Evolutionary conservation across 2,888 invertebrate species (phyloP), one percentile per base, ranked within the genome.

Genomic region (Cepaea hortensis): DNA sequence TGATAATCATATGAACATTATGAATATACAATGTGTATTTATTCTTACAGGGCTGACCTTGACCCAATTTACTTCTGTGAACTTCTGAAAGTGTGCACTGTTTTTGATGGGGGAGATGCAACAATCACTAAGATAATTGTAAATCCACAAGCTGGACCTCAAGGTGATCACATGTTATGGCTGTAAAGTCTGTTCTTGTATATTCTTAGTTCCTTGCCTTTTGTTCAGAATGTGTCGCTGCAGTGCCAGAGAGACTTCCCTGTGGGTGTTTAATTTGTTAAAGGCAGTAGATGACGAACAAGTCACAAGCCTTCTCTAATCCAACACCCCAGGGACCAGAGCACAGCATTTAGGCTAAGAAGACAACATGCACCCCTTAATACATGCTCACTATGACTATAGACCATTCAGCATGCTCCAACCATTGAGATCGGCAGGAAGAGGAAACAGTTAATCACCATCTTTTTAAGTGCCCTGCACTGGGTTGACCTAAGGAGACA

Each of bases 11-110:
- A 13, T 15, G 4, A 75, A 13, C 4, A 48, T 18, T 48, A 15
- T 46, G 48, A 48, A 23, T 13, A 73, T 35, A 73, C 20, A 23
- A 35, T 23, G n/a, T 23, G 3, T 75, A 46, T 18, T 11, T 15
- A 20, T 48, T 75, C 1, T 75, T 75, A 20, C 87, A 92, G 92
- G 80, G 92, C 91, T 79, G 93, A 93, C 85, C 88, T 93, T 15
- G 92, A 93, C 82, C 91, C 92, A 3, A 92, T 93, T 76, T 93
- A 92, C 81, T 91, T 91, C 87, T 93, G 93, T 87, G 92, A 93
- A 87, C 82, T 91, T 48, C 72, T 92, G 9, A 90, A 90, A 11
- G 85, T 88, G 0, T 93, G 93, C 85, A 90, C 91, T 15, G 87
- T 93, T 75, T 90, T 90, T 80, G 93, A 93, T 85, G 35, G 90